Base-by-base conservation (phyloP, 2,797 vertebrate species). In the Acipenser oxyrinchus region DNA sequence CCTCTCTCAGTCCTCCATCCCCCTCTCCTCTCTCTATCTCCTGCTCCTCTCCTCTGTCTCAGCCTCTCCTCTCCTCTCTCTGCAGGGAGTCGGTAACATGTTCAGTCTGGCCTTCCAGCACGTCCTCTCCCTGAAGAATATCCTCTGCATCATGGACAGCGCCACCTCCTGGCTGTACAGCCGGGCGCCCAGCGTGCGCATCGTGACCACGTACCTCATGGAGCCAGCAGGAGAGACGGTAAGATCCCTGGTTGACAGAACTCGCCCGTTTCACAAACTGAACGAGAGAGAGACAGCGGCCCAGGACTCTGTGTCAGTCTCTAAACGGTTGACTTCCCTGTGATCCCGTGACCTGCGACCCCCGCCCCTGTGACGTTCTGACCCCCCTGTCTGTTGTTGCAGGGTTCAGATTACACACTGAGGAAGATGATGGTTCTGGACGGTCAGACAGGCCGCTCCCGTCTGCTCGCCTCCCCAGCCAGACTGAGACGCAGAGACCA, bases 101-200 rank as follows among this genome's bases (percentile, higher is more conserved):
- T 88, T 90, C 74, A 89, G 88, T 70, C 73, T 69, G 64, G 87
- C 87, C 73, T 90, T 86, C 69, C 86, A 89, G 69, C 71, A 82
- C 0, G 69, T 90, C 59, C 75, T 75, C 61, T 74, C 69, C 12
- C 50, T 63, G 58, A 81, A 81, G 60, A 78, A 81, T 3, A 48
- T 90, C 51, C 71, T 87, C 1, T 83, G 88, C 6, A 57, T 82
- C 10, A 66, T 81, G 63, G 51, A 77, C 68, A 79, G 77, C 10
- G 89, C 84, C 58, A 68, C 84, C 10, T 71, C 73, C 50, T 91
- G 89, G 89, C 53, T 90, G 50, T 69, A 69, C 23, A 49, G 64
- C 6, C 67, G 73, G 18, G 70, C 76, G 51, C 64, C 78, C 9
- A 62, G 59, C 60, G 77, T 91, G 66, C 61, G 11, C 0, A 0